Conservation (phyloP, 1,140 invertebrate genomes). For the Conus betulinus region DNA sequence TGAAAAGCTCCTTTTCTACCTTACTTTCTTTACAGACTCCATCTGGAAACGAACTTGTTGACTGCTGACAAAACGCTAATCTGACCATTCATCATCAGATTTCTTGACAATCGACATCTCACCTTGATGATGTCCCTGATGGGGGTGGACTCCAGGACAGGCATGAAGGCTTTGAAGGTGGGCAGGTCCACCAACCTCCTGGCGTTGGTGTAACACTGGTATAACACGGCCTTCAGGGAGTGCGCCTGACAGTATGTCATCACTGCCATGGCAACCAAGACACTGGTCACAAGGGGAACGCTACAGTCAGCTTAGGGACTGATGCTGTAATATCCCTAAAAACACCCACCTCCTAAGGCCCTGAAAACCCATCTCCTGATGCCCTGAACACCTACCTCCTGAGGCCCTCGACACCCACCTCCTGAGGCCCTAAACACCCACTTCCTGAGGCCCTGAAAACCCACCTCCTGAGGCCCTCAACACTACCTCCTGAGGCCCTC, state of each 20-base stretch:
- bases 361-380: too few species aligned
- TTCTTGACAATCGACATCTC: neutral
- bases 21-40: neutral
- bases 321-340: too few species aligned
- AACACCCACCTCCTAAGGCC: too few species aligned
- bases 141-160: conserved; percentile 59
- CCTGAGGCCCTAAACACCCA: too few species aligned
- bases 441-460: too few species aligned
- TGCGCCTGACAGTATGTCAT: conserved; percentile 67
- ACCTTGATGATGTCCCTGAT: conserved; percentile 66
- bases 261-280: conserved; percentile 53
- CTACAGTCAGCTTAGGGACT: too few species aligned
- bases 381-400: too few species aligned
- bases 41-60: neutral
- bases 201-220: conserved; percentile 69
- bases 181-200: conserved; percentile 48
- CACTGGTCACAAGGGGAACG: too few species aligned
- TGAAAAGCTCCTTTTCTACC: neutral
- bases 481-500: too few species aligned
- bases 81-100: neutral
- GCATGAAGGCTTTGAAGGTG: conserved; percentile 65
- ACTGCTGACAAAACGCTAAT: neutral
- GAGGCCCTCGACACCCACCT: too few species aligned
- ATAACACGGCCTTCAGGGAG: conserved; percentile 61
- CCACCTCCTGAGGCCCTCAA: too few species aligned